A percentile compares a stretch with the other conserved stretches of the same genome.
phyloP scores from a whole-genome alignment of 2,888 invertebrate species.

The Pyrochroa serraticornis region DNA sequence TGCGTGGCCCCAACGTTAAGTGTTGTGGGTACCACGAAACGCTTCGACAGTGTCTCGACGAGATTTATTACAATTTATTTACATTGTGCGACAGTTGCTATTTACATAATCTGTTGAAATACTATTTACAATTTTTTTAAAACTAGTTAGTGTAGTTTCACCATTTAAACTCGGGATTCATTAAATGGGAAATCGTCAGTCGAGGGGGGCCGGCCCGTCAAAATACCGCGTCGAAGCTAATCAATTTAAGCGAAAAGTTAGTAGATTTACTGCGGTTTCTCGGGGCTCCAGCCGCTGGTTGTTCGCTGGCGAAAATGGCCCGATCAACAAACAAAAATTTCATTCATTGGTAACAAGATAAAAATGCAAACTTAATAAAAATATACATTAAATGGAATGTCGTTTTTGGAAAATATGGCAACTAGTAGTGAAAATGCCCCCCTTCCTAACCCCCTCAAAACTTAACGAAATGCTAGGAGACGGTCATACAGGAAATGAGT shows the following conservation, averaged over 20 bases:
- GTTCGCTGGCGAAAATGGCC: too few relatives aligned
- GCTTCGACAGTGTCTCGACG: too few relatives aligned
- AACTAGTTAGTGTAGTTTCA: conserved; percentile 25
- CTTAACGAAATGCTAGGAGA: conserved; percentile 59
- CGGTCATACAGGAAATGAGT: conserved; percentile 84
- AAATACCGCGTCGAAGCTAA: conserved; percentile 8
- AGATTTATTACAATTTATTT: conserved; percentile 11
- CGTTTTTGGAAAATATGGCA: conserved; percentile 15
- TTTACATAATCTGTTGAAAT: conserved; percentile 27
- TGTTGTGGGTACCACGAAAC: background rate
- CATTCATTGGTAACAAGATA: conserved; percentile 29
- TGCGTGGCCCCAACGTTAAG: background rate
- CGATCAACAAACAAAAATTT: conserved; percentile 26
- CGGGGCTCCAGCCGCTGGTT: too few relatives aligned
- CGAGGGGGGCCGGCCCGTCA: background rate
- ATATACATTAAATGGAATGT: conserved; percentile 9
- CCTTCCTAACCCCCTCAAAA: background rate
- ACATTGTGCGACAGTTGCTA: conserved; percentile 24
- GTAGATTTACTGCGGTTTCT: too few relatives aligned
- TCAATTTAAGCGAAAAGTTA: conserved; percentile 1
- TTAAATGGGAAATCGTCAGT: background rate
- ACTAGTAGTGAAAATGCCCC: conserved; percentile 5
- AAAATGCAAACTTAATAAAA: conserved; percentile 2
- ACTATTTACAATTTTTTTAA: conserved; percentile 36
- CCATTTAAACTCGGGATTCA: conserved; percentile 12